Base-by-base conservation (phyloP, 2,888 invertebrate genomes). In the Brachylomia viminalis region DNA sequence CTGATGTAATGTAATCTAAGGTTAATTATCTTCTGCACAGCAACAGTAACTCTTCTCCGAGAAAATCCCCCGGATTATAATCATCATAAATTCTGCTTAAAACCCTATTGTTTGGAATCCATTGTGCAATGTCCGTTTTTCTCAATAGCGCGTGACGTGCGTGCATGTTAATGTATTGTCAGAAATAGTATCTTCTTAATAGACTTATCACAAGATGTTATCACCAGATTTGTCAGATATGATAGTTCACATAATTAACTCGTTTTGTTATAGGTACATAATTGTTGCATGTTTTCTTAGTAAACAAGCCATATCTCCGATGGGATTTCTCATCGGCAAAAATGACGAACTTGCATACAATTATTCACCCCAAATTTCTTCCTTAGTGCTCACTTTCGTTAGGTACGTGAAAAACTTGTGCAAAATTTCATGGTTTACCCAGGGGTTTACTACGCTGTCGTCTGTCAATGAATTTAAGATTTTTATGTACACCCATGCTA, bases 11-110 rank as follows among this genome's bases (percentile, higher is more conserved):
- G 11, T 42, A 58, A 59, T 66, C 56, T 38, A 23, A 62, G 17
- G 7, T 38, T 38, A 38, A 5, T 54, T 65, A 56, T 47, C 17
- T 54, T 33, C 45, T 65, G 17, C 38, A 42, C 23, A 76, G 27
- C 1, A 74, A 74, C 52, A 45, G 17, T 20, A 42, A 27, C 4
- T 33, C 30, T 30, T 68, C 52, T 38, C 20, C 27, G 47, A 61
- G 59, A 77, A 69, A 61, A 77, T 68, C 15, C 42, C 11, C 27
- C 5, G 3, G 17, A 69, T 27, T 77, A 33, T 6, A 54, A 64
- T 58, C 17, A 59, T 65, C n/a, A 72, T n/a, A 77, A 65, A 38
- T 72, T 72, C 79, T 47, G 52, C 33, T 79, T 80, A 80, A 64
- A 68, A 33, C 23, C 61, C 64, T 64, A 70, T 77, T 77, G 56